phyloP scores from a whole-genome alignment of 92 coral and sea anemone species.

The Palythoa grandis region DNA sequence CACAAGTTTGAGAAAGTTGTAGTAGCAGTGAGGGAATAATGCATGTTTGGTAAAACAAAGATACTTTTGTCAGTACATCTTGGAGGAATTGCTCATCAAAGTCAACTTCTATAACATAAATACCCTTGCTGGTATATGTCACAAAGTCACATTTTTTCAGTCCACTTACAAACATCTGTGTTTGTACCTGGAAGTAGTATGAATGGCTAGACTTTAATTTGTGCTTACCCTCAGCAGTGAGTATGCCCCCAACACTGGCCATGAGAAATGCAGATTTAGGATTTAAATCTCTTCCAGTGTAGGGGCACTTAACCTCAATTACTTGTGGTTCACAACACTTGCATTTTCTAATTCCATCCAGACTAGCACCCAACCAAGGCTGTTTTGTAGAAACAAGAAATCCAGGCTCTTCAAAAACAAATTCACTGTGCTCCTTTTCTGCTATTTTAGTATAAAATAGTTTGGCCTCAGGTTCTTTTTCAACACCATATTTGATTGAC shows the following conservation, averaged over 20 bases:
- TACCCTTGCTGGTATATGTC: slow-evolving; percentile 52
- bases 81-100: not conserved
- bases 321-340: slow-evolving; percentile 43
- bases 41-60: too few relatives aligned
- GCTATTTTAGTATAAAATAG: slow-evolving; percentile 28
- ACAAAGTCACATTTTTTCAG: too few relatives aligned
- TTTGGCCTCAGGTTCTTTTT: slow-evolving; percentile 54
- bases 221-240: too few relatives aligned
- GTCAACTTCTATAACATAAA: slow-evolving; percentile 45
- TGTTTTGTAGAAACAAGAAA: slow-evolving; percentile 25
- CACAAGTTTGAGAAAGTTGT: too few relatives aligned
- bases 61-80: too few relatives aligned
- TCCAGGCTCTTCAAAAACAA: slow-evolving; percentile 47
- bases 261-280: not conserved
- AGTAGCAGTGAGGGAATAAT: too few relatives aligned
- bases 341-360: slow-evolving; percentile 30
- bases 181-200: too few relatives aligned
- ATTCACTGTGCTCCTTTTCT: slow-evolving; percentile 29
- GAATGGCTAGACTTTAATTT: too few relatives aligned
- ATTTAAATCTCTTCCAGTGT: too few relatives aligned
- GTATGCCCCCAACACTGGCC: too few relatives aligned
- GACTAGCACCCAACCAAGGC: slow-evolving; percentile 51
- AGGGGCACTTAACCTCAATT: slow-evolving; percentile 10
- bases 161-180: too few relatives aligned
- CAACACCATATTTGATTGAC: slow-evolving; percentile 47